Evolutionary conservation across 2,113 vertebrate genomes (phyloP), one percentile per base, ranked within the genome.

Genomic region (Microtus richardsoni): DNA sequence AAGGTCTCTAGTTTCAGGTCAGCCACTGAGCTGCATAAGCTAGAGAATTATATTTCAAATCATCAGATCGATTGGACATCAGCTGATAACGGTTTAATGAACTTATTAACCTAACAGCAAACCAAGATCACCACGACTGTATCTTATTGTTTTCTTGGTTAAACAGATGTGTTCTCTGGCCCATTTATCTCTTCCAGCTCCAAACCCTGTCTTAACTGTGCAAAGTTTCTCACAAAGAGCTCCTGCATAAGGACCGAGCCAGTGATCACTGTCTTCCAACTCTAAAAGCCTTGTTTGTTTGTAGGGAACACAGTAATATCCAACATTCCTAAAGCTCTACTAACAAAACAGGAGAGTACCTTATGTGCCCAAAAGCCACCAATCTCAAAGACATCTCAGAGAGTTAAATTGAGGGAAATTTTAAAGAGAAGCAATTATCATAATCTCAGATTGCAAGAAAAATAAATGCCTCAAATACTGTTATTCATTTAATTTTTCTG

Each of bases 371-470:
- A 94, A 66, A 97, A 97, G 74, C 41, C 36, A 84, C 44, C 93
- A 58, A 66, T 66, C 78, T 79, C 73, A 94, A 97, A 98, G 94
- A 98, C 77, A 97, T 94, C 83, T 95, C 71, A 90, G 93, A 88
- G 98, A 97, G 36, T 9, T 89, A 93, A 93, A 36, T 94, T 88
- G 44, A 60, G 91, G 97, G 91, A 91, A 91, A 96, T 66, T 28
- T 98, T 98, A 97, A 98, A 98, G 97, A 97, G 95, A 89, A 97
- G 95, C 96, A 98, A 98, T 98, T 98, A 98, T 96, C 95, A 36
- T 97, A 97, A 84, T 96, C 92, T 96, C 82, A 96, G 98, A 97
- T 62, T 96, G 90, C n/a, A 97, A 94, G 71, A 98, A 98, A 98
- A 98, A 97, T 96, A 98, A 98, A 92, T 97, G 94, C 75, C 78